Base-by-base conservation (phyloP, 2,113 vertebrate genomes). In the Alethe castanea region DNA sequence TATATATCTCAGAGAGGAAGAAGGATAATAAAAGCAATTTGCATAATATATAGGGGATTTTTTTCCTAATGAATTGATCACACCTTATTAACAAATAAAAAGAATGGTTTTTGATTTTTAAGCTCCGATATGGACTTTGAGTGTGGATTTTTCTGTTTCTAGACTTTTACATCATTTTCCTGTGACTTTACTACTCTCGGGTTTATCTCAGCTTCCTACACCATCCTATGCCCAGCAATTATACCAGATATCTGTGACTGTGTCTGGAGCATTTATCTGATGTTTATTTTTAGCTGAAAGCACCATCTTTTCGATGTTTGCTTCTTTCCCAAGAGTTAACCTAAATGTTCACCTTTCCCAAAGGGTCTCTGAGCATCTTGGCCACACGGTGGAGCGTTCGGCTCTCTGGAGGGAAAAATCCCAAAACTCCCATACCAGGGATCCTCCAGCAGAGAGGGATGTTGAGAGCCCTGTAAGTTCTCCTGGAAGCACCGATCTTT, bases 301-400 rank as follows among this genome's bases (percentile, higher is more conserved):
- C 11, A 16, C 35, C 5, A 65, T 38, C 6, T 38, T 66, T n/a
- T 22, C 8, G 14, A 11, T 7, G 38, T 61, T 77, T 33, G 1
- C 26, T 61, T 45, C 11, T 59, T 69, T 88, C 9, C 40, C 28
- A 6, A 17, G 31, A 71, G 29, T 22, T 56, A 29, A 26, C 35
- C 8, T 67, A 5, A 28, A 13, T 25, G 7, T 73, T 28, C 14
- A 4, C 17, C 4, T 25, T 57, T 80, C 4, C 9, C 25, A 1
- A 5, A 33, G 48, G 35, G 5, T 38, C 6, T 11, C 12, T 1
- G 57, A 61, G 71, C n/a, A 17, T 6, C 33, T 18, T 24, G 79
- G 48, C 95, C 96, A 86, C 94, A 77, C 3, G 95, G 79, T 90
- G 96, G 94, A 91, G 96, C 90, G 66, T 73, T 90, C 38, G 25